phyloP scores from a whole-genome alignment of 2,797 vertebrate species.

The Neosalanx taihuensis region DNA sequence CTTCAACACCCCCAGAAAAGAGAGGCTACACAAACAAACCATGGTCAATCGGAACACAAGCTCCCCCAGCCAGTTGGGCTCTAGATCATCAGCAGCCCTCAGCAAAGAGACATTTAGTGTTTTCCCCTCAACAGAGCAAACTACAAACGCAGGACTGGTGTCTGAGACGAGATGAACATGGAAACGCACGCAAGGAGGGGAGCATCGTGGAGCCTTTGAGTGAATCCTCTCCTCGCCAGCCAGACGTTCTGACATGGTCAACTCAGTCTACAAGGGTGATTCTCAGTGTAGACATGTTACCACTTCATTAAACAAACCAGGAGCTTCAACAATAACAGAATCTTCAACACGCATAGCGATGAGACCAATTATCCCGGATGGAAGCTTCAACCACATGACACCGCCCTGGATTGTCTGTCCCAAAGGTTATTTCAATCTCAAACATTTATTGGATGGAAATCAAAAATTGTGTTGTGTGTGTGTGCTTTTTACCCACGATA shows the following conservation, averaged over 20 bases:
- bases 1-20: constrained; percentile 43
- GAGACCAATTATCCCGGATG: constrained; percentile 36
- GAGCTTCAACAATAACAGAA: constrained; percentile 60
- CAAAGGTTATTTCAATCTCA: constrained; percentile 63
- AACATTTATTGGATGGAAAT: constrained; percentile 73
- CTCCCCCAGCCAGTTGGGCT: constrained; percentile 35
- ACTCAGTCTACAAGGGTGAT: constrained; percentile 55
- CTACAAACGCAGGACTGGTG: constrained; percentile 50
- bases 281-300: constrained; percentile 72
- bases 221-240: not conserved
- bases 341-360: constrained; percentile 57
- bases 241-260: constrained; percentile 61
- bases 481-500: constrained; percentile 56
- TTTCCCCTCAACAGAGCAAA: constrained; percentile 42
- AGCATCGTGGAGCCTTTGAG: constrained; percentile 4
- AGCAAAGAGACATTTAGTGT: constrained; percentile 55
- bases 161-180: constrained; percentile 40
- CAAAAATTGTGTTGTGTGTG: constrained; percentile 61
- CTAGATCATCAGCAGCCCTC: constrained; percentile 25
- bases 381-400: constrained; percentile 67
- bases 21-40: constrained; percentile 50
- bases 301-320: constrained; percentile 69
- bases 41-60: constrained; percentile 37
- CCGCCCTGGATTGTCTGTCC: constrained; percentile 53
- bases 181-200: constrained; percentile 36